phyloP scores from a whole-genome alignment of 2,113 vertebrate genomes.

The Larimichthys crocea region DNA sequence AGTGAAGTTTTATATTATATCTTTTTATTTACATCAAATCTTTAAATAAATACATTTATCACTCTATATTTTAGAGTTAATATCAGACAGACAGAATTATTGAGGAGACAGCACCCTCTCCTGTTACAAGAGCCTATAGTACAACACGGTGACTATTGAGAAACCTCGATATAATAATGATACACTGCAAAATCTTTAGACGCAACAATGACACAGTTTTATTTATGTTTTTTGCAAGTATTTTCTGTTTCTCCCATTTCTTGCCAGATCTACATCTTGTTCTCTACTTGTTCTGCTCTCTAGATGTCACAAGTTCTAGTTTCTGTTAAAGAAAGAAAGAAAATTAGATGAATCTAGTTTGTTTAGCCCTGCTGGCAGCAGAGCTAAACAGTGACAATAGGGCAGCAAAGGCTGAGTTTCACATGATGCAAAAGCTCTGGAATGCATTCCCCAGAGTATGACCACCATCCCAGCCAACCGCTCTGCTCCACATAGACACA shows the following conservation, averaged over 20 bases:
- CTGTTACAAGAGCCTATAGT: slow-evolving; percentile 49
- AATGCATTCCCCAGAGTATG: slow-evolving; percentile 73
- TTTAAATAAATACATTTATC: slow-evolving; percentile 18
- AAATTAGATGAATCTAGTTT: slow-evolving; percentile 48
- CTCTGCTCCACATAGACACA: slow-evolving; percentile 43
- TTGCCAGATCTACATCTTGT: not conserved
- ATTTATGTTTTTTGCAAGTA: not conserved
- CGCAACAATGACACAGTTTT: not conserved
- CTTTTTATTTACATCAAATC: not conserved
- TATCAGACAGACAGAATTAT: slow-evolving; percentile 10
- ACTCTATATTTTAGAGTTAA: not conserved
- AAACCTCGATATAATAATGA: not conserved
- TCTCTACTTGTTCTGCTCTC: not conserved
- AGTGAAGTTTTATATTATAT: not conserved
- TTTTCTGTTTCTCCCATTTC: too few relatives aligned
- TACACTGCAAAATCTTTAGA: not conserved
- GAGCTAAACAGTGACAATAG: slow-evolving; percentile 54
- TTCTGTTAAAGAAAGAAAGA: slow-evolving; percentile 21
- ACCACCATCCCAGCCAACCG: slow-evolving; percentile 33
- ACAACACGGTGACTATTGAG: not conserved
- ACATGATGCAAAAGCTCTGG: slow-evolving; percentile 78
- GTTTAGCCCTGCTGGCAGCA: slow-evolving; percentile 53
- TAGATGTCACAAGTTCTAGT: not conserved
- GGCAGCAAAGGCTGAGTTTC: slow-evolving; percentile 73
- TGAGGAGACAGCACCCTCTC: slow-evolving; percentile 71